Conservation (phyloP, 1,140 invertebrate species). For the Orius insidiosus region DNA sequence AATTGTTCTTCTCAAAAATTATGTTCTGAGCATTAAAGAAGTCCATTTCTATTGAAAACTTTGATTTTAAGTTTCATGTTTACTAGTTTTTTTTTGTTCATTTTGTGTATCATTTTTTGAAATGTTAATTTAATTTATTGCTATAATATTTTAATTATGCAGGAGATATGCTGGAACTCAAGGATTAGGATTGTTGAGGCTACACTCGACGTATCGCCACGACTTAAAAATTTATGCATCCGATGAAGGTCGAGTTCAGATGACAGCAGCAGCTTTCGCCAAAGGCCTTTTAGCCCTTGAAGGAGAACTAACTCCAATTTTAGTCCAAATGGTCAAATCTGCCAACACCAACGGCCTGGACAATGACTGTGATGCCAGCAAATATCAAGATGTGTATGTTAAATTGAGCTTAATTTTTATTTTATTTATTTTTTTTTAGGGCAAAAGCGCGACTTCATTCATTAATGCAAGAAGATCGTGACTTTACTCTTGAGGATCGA, state of each 20-base stretch:
- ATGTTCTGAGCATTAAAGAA: too few relatives aligned
- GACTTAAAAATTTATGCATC: slow-evolving; percentile 99
- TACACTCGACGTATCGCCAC: slow-evolving; percentile 97
- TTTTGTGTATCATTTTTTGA: too few relatives aligned
- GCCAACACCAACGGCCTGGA: slow-evolving; percentile 98
- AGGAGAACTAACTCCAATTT: slow-evolving; percentile 94
- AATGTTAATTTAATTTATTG: too few relatives aligned
- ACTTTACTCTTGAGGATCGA: slow-evolving; percentile 74
- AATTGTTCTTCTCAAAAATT: too few relatives aligned
- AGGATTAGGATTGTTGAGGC: slow-evolving; percentile 75
- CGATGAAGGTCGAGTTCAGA: slow-evolving; percentile 96
- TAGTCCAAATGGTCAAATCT: slow-evolving; percentile 99
- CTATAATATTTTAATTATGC: slow-evolving; percentile 20
- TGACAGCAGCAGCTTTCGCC: slow-evolving; percentile 98
- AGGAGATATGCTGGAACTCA: slow-evolving; percentile 81
- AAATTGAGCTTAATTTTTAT: background rate
- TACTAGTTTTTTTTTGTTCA: too few relatives aligned
- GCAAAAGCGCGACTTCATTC: slow-evolving; percentile 89
- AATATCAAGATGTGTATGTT: slow-evolving; percentile 84
- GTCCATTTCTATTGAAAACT: too few relatives aligned
- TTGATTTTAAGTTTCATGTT: too few relatives aligned
- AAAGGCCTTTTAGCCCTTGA: slow-evolving; percentile 94
- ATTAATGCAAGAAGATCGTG: slow-evolving; percentile 75
- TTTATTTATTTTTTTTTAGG: slow-evolving; percentile 32
- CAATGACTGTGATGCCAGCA: slow-evolving; percentile 92